Base-by-base conservation (phyloP, 2,888 invertebrate species). In the Ophonus ardosiacus region DNA sequence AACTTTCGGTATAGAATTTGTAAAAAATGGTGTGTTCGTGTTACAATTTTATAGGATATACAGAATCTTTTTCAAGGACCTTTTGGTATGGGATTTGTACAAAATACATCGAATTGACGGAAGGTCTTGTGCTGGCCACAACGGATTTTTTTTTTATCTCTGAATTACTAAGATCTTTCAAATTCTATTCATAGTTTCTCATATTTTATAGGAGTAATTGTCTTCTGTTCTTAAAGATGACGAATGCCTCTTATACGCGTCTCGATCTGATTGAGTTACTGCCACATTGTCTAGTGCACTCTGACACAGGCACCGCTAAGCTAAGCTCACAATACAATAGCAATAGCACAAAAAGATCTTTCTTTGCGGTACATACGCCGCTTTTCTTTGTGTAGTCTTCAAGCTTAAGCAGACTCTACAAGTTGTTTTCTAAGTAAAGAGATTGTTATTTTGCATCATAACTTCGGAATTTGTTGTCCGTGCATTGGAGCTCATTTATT, bases 261-360 rank as follows among this genome's bases (percentile, higher is more conserved):
- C 18, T 59, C 24, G 63, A 63, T 63, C 63, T 63, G 63, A 63
- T 63, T 63, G 63, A 63, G 63, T 63, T 63, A 63, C 63, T 18
- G 63, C 63, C 63, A 21, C 63, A 63, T 63, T 63, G 63, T 63
- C 63, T 63, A 63, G 63, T 24, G 13, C 13, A 21, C 63, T 63
- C 8, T 21, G 63, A 21, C 63, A 63, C 63, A 18, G 63, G 24
- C 63, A 63, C 63, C 24, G 24, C 21, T 63, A 21, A 63, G 24
- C 21, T 63, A 21, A 63, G 13, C 63, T 18, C 63, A 21, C 24
- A 63, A 63, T 63, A 63, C 43, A 13, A 51, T 51, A 51, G 31
- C 5, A 31, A 31, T 31, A 31, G 31, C 31, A 31, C 0, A 31
- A 31, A 51, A 51, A 51, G 13, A 10, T 13, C 43, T 51, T 13